These are phyloP conservation scores for Arenaria interpres DNA, from an alignment of 2,113 vertebrate species.

Conservation along the genomic window DNA sequence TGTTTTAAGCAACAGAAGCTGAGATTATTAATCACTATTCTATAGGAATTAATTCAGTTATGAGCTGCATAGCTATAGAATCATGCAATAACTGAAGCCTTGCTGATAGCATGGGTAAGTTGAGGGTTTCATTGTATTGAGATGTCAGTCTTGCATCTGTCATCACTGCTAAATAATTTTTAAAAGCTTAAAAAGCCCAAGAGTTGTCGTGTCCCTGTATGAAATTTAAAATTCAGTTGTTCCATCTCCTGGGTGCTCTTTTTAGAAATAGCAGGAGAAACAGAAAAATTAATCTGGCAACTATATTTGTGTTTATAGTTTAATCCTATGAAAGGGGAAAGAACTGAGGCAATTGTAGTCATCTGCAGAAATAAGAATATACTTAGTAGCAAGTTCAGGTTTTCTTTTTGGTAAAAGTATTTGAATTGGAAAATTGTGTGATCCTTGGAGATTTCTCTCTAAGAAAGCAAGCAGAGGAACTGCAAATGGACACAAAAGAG, in stretches of 20 bases:
- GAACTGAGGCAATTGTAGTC: neutral
- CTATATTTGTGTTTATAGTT: neutral
- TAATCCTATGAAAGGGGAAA: neutral
- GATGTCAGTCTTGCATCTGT: slow-evolving; percentile 27
- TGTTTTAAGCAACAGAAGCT: slow-evolving; percentile 32
- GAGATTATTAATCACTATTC: slow-evolving; percentile 14
- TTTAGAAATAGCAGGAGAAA: slow-evolving; percentile 4
- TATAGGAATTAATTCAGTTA: slow-evolving; percentile 31
- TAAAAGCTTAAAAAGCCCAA: slow-evolving; percentile 33
- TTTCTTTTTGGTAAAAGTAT: neutral
- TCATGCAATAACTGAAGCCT: neutral
- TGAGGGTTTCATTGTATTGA: neutral
- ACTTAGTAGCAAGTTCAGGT: neutral
- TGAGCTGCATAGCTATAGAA: neutral
- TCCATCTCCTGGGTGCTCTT: neutral
- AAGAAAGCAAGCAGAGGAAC: neutral
- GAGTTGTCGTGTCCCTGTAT: neutral
- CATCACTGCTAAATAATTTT: slow-evolving; percentile 1
- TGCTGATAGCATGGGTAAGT: slow-evolving; percentile 4
- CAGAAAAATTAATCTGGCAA: neutral
- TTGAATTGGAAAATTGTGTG: neutral
- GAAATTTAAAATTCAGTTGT: neutral
- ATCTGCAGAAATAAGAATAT: neutral
- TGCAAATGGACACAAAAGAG: neutral
- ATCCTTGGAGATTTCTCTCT: neutral